Percentiles rank a stretch among this genome's conserved stretches.
These are phyloP conservation scores for Tridacna crocea DNA, from an alignment of 2,888 invertebrate genomes.

Conservation along the genomic window DNA sequence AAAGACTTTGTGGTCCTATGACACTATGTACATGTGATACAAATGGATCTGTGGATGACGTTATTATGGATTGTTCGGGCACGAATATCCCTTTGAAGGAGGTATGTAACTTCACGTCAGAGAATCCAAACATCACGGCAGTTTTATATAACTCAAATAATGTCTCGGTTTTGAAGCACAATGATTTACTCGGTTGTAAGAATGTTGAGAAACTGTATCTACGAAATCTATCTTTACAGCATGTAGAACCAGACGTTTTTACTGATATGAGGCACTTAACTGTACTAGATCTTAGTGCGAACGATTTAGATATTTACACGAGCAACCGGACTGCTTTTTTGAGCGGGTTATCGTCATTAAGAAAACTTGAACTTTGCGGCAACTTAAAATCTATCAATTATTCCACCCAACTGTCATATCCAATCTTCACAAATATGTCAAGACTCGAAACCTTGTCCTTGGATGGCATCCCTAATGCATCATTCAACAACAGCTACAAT, in stretches of 20 bases:
- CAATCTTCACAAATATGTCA: neutral
- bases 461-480: constrained; percentile 8
- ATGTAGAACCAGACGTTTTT: neutral
- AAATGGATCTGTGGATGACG: too few relatives aligned
- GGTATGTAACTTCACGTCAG: neutral
- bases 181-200: neutral
- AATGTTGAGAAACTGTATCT: neutral
- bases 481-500: neutral
- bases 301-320: neutral
- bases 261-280: neutral
- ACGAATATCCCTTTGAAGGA: neutral
- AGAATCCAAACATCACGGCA: neutral
- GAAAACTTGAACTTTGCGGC: neutral
- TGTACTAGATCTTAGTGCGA: neutral
- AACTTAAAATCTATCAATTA: neutral
- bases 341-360: neutral
- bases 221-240: neutral
- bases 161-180: neutral
- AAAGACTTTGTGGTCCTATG: neutral
- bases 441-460: constrained; percentile 6
- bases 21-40: neutral
- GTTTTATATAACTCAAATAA: neutral
- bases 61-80: neutral
- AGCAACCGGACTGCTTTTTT: neutral
- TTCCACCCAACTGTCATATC: neutral